These are phyloP conservation scores for Ochotona princeps DNA, from an alignment of 2,113 vertebrate genomes.

Conservation along the genomic window DNA sequence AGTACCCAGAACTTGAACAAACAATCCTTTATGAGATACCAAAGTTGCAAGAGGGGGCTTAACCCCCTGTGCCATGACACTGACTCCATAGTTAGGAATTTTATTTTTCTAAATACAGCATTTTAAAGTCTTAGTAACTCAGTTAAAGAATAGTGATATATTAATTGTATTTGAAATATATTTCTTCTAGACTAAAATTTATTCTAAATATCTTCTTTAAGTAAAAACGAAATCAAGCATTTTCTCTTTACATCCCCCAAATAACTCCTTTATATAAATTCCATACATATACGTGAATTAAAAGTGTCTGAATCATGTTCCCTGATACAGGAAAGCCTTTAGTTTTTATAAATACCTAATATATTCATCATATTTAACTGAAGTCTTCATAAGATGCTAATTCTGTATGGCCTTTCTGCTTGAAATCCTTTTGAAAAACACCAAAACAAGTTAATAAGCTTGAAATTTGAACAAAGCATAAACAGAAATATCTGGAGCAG, in stretches of 20 bases:
- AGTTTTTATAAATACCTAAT: not conserved
- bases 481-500: not conserved
- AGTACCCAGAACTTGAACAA: too few relatives aligned
- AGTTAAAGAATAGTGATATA: not conserved
- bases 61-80: too few relatives aligned
- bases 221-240: conserved; percentile 6
- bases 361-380: not conserved
- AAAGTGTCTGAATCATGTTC: not conserved
- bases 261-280: not conserved
- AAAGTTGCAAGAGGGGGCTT: too few relatives aligned
- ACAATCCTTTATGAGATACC: too few relatives aligned
- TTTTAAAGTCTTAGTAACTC: conserved; percentile 41
- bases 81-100: not conserved
- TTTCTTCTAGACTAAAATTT: conserved; percentile 4
- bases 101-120: conserved; percentile 36
- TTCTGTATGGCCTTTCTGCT: not conserved
- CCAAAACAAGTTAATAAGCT: conserved; percentile 4
- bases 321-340: not conserved
- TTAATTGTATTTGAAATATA: conserved; percentile 29
- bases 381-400: not conserved
- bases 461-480: conserved; percentile 43
- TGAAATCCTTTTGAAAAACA: not conserved
- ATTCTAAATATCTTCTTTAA: conserved; percentile 21
- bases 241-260: conserved; percentile 40
- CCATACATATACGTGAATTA: not conserved